These are phyloP conservation scores for Pseudomyrmex concolor DNA, from an alignment of 1,140 invertebrate species.

Conservation along the genomic window DNA sequence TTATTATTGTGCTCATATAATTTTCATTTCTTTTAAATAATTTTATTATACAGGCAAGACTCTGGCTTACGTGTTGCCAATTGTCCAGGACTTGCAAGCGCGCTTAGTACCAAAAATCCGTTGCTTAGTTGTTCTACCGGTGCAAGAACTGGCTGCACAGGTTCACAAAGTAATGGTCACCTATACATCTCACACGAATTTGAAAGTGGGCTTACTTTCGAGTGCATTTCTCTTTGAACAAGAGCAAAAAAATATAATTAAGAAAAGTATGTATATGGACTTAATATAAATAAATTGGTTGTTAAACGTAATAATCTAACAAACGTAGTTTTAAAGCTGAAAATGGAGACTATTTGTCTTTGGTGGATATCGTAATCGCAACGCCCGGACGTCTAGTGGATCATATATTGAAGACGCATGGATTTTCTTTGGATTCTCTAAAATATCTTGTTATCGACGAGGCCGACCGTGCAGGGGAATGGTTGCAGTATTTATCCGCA, in stretches of 20 bases:
- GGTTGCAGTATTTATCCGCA: constrained; percentile 90
- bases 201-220: constrained; percentile 91
- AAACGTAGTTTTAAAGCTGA: constrained; percentile 80
- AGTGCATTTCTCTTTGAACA: constrained; percentile 90
- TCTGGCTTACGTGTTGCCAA: constrained; percentile 96
- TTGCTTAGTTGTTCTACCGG: constrained; percentile 95
- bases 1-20: constrained; percentile 20
- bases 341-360: constrained; percentile 84
- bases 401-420: constrained; percentile 94
- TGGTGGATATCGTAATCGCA: constrained; percentile 95
- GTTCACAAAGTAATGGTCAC: constrained; percentile 93
- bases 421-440: constrained; percentile 93
- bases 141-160: constrained; percentile 95
- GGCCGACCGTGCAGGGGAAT: constrained; percentile 96
- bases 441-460: constrained; percentile 97
- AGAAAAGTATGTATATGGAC: constrained; percentile 88
- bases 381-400: constrained; percentile 97
- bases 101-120: constrained; percentile 87
- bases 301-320: constrained; percentile 14
- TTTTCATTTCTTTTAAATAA: constrained; percentile 6
- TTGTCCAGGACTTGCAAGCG: constrained; percentile 89
- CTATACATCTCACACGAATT: constrained; percentile 89
- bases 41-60: constrained; percentile 89
- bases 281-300: constrained; percentile 42
- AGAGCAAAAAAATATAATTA: constrained; percentile 91